Base-by-base conservation (phyloP, 2,888 invertebrate species). In the Drosophila ustulata region DNA sequence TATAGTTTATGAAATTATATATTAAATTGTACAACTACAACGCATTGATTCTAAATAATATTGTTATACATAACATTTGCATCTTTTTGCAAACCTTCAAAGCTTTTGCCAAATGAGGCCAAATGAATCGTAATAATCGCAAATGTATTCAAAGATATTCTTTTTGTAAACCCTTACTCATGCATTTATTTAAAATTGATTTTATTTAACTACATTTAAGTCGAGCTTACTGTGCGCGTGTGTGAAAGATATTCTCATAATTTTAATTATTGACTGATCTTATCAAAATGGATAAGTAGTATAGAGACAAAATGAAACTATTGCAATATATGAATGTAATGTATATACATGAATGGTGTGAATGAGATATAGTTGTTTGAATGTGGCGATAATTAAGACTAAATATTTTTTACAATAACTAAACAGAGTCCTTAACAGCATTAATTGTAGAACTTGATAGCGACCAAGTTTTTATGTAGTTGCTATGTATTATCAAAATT, bases 21-120 rank as follows among this genome's bases (percentile, higher is more conserved):
- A 76, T 66, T 70, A 73, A 84, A 89, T 81, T 85, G 84, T 85
- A 85, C 69, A 87, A 89, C 66, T 75, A 68, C 67, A 80, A 80
- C 69, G 79, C 75, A 76, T 79, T 78, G 61, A 71, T 69, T 55
- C 23, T 65, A 66, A 86, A 71, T 72, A 66, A 86, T 80, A 83
- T 80, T 88, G 89, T 88, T 80, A 87, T 77, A 87, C 71, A 25
- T 75, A 84, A 74, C 84, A 78, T 23, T 52, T 55, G 64, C 57
- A 77, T 51, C n/a, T 62, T 47, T 43, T 66, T 76, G 66, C 78
- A 85, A 66, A 34, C 13, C 37, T 59, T 43, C 59, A 81, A 64
- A 61, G 28, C 58, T 61, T 65, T 73, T 55, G 83, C 83, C 73
- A 69, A 71, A 71, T 75, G 69, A 70, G 81, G 84, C 84, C 50